Evolutionary conservation across 2,888 invertebrate genomes (phyloP).

Genomic region (Atethmia centrago): DNA sequence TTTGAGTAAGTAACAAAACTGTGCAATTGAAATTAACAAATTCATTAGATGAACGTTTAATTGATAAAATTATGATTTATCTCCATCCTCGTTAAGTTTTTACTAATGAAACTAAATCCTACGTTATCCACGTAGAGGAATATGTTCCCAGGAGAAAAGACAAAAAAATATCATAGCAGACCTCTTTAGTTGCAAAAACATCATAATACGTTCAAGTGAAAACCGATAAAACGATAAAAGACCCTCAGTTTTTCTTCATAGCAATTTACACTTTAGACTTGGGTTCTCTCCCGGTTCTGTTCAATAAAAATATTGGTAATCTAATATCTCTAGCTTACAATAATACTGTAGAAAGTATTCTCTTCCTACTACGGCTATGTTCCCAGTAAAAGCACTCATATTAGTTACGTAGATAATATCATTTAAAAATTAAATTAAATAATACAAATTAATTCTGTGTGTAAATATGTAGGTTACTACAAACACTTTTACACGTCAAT

Average conservation of each 20-base stretch:
- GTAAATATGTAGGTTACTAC: no score
- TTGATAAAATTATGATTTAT: not conserved
- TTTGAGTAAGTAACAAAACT: not conserved
- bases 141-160: not conserved
- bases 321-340: conserved; percentile 24
- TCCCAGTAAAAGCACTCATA: not conserved
- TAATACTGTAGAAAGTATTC: conserved; percentile 9
- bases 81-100: not conserved
- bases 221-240: not conserved
- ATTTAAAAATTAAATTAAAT: not conserved
- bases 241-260: conserved; percentile 24
- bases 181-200: not conserved
- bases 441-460: no score
- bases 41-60: not conserved
- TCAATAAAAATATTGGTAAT: conserved; percentile 35
- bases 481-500: no score
- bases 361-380: not conserved
- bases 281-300: conserved; percentile 5
- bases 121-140: not conserved
- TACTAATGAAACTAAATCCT: not conserved
- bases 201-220: not conserved
- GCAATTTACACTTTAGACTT: conserved; percentile 18
- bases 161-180: not conserved
- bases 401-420: not conserved
- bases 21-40: not conserved